A percentile compares a stretch with the other conserved stretches of the same genome.
Evolutionary conservation across 2,113 vertebrate genomes (phyloP).

Genomic region (Coreoperca whiteheadi): DNA sequence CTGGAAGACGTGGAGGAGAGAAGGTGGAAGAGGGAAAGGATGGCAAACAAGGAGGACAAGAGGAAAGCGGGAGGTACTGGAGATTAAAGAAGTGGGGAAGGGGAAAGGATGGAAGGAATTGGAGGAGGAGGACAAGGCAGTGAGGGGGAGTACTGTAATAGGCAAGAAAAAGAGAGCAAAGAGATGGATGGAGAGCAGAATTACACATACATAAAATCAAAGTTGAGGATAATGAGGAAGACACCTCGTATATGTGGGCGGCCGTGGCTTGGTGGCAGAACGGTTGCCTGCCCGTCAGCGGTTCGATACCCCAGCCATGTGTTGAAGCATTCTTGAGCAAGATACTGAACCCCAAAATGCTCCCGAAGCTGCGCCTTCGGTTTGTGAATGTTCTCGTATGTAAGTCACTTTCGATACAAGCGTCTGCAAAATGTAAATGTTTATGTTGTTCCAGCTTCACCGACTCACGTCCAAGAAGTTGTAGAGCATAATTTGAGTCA

Average conservation of each 20-base stretch:
- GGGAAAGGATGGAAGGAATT: background rate
- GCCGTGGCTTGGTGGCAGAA: too few relatives aligned
- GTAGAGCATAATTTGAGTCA: too few relatives aligned
- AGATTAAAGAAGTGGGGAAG: background rate
- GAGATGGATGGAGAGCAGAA: background rate
- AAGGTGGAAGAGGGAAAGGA: background rate
- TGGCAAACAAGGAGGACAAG: background rate
- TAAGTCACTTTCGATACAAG: too few relatives aligned
- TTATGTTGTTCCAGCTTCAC: too few relatives aligned
- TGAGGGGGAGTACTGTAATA: background rate
- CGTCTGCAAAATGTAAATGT: too few relatives aligned
- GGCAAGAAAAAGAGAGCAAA: background rate
- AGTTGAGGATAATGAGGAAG: background rate
- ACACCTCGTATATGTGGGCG: background rate
- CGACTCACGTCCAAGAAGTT: too few relatives aligned
- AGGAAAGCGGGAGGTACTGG: background rate
- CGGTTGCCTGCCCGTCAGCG: too few relatives aligned
- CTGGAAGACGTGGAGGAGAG: background rate
- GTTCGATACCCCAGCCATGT: too few relatives aligned
- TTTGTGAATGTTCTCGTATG: too few relatives aligned
- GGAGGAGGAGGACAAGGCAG: background rate
- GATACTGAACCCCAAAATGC: too few relatives aligned
- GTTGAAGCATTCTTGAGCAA: too few relatives aligned
- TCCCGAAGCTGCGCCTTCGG: too few relatives aligned
- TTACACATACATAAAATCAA: background rate